phyloP scores from a whole-genome alignment of 2,113 vertebrate genomes.

The Neopipo cinnamomea region DNA sequence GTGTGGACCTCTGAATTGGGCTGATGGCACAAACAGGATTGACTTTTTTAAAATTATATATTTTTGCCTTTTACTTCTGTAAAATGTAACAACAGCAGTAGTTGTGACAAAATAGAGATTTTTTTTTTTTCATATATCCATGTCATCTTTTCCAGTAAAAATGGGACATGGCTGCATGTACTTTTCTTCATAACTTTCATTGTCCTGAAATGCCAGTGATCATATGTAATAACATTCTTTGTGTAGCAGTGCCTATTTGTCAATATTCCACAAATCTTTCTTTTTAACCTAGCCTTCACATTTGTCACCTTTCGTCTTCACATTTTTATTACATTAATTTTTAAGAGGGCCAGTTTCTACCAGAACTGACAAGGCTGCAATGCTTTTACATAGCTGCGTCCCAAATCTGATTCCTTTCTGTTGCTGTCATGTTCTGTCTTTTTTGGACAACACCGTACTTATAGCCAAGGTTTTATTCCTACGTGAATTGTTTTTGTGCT shows the following conservation, averaged over 20 bases:
- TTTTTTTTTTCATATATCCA: background rate
- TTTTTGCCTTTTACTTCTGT: background rate
- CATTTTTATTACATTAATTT: background rate
- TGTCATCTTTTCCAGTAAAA: background rate
- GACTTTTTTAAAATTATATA: background rate
- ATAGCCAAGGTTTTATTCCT: background rate
- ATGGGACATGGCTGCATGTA: background rate
- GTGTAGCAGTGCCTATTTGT: background rate
- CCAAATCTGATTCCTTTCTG: background rate
- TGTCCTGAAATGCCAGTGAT: background rate
- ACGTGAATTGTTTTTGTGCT: background rate
- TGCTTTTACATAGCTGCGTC: background rate
- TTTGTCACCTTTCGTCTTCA: rapidly evolving
- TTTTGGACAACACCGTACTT: background rate
- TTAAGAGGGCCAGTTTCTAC: background rate
- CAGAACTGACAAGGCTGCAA: background rate
- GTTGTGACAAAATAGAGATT: background rate
- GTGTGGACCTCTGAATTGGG: background rate
- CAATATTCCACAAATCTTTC: background rate
- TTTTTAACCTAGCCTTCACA: background rate
- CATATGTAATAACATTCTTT: background rate
- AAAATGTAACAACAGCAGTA: background rate
- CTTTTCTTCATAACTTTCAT: background rate
- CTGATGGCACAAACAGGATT: background rate
- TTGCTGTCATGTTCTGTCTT: background rate